Percentiles rank a stretch among this genome's conserved stretches.
phyloP scores from a whole-genome alignment of 2,888 invertebrate genomes.

The Cataglyphis cursor region DNA sequence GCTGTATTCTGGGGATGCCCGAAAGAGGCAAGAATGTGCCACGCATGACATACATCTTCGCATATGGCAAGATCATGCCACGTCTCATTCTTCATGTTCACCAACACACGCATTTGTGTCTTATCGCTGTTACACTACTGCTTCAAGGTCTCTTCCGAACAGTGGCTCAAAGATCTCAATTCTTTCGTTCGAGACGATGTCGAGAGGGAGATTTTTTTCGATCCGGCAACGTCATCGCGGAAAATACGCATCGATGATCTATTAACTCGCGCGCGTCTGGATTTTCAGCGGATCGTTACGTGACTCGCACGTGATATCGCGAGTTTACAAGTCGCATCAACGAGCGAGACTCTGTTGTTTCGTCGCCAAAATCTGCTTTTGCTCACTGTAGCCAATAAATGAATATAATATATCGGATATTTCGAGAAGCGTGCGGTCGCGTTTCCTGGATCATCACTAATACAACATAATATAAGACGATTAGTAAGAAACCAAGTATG shows the following conservation, averaged over 20 bases:
- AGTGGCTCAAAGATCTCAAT: slow-evolving; percentile 64
- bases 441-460: slow-evolving; percentile 43
- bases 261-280: slow-evolving; percentile 13
- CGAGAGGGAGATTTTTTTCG: slow-evolving; percentile 29
- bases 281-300: background rate
- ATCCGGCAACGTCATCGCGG: slow-evolving; percentile 8
- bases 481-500: background rate
- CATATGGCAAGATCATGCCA: slow-evolving; percentile 12
- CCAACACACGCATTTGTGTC: slow-evolving; percentile 30
- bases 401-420: slow-evolving; percentile 49
- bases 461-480: slow-evolving; percentile 26
- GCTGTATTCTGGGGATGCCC: background rate
- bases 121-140: slow-evolving; percentile 33
- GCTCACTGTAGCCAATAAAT: slow-evolving; percentile 42
- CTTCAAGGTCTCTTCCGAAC: slow-evolving; percentile 64
- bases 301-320: background rate
- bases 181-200: slow-evolving; percentile 63
- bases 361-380: background rate
- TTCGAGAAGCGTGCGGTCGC: slow-evolving; percentile 36
- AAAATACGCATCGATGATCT: slow-evolving; percentile 32
- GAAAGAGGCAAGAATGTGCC: slow-evolving; percentile 26
- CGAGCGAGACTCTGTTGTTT: background rate
- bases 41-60: background rate
- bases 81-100: slow-evolving; percentile 7
- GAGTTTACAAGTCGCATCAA: background rate